Conservation (phyloP, 2,113 vertebrate species). For the Daboia siamensis region DNA sequence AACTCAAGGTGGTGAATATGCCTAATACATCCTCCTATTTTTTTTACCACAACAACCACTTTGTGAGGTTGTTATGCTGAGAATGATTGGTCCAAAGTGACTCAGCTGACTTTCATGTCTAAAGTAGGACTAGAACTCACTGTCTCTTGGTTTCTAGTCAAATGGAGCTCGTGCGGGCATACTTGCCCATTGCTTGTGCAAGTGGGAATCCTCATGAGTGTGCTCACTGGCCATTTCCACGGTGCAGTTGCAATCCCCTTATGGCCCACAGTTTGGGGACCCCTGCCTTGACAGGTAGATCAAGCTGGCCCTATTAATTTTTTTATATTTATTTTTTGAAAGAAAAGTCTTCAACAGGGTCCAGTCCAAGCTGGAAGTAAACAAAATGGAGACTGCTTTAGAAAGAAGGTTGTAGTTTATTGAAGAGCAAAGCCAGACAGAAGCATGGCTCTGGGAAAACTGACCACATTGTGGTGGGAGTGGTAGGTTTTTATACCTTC, state of each 20-base stretch:
- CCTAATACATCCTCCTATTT: background rate
- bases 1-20: background rate
- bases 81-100: background rate
- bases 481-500: no score
- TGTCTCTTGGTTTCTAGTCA: background rate
- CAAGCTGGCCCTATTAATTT: background rate
- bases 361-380: no score
- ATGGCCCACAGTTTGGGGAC: no score
- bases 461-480: no score
- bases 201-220: background rate
- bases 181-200: no score
- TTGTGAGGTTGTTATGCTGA: background rate
- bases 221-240: accelerated
- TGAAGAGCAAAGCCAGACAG: no score
- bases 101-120: background rate
- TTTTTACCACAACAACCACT: background rate
- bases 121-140: background rate
- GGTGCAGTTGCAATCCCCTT: background rate
- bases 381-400: no score
- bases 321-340: background rate
- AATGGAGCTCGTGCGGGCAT: no score
- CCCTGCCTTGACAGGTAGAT: background rate
- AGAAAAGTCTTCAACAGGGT: no score
- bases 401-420: no score
- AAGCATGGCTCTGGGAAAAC: no score